Conservation (phyloP, 1,140 invertebrate species). For the Neodiprion lecontei region DNA sequence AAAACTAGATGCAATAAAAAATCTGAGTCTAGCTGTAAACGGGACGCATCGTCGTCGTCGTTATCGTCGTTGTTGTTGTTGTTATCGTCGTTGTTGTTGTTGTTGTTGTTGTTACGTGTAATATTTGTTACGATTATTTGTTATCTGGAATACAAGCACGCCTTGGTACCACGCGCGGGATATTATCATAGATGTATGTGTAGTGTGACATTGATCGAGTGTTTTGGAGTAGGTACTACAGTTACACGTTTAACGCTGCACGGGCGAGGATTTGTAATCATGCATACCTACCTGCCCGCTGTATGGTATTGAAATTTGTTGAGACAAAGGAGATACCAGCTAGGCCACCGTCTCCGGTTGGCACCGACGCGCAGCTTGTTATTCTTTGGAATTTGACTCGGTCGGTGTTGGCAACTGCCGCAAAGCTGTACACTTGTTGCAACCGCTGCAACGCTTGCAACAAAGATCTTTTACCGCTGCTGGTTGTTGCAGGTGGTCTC, state of each 20-base stretch:
- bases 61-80: too few species aligned
- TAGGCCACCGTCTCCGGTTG: slow-evolving; percentile 27
- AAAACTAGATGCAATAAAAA: too few species aligned
- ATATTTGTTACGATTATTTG: too few species aligned
- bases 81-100: too few species aligned
- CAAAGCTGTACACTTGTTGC: neutral
- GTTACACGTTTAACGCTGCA: neutral
- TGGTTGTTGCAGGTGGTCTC: neutral
- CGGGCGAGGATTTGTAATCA: too few species aligned
- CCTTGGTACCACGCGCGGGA: too few species aligned
- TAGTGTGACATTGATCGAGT: neutral
- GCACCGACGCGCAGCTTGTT: slow-evolving; percentile 28
- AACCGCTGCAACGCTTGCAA: slow-evolving; percentile 8
- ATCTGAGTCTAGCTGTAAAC: too few species aligned
- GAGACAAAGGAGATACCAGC: neutral
- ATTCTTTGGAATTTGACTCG: slow-evolving; percentile 39
- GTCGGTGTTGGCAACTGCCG: slow-evolving; percentile 11
- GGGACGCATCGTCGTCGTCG: too few species aligned
- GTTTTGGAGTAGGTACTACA: neutral
- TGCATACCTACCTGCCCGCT: too few species aligned
- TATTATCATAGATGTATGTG: neutral
- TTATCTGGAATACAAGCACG: too few species aligned
- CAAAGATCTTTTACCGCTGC: slow-evolving; percentile 36
- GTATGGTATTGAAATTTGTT: neutral
- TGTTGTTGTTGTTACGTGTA: too few species aligned